A percentile compares a stretch with the other conserved stretches of the same genome.
These are phyloP conservation scores for Phyllotis vaccarum DNA, from an alignment of 2,797 vertebrate species.

Conservation along the genomic window DNA sequence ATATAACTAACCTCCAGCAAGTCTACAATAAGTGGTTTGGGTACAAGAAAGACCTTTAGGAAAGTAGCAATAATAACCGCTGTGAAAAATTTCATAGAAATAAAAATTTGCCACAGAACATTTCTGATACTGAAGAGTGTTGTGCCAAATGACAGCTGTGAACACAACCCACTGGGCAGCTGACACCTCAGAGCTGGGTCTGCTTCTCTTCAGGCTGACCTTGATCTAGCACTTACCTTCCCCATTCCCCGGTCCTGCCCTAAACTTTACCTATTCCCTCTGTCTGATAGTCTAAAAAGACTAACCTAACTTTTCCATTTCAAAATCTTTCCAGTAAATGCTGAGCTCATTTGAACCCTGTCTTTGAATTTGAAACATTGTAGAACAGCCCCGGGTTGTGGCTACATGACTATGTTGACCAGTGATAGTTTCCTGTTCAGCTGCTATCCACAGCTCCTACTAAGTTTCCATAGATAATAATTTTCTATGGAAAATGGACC, in stretches of 20 bases:
- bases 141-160: too few species aligned
- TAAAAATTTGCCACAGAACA: background rate
- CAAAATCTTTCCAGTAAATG: background rate
- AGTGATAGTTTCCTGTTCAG: background rate
- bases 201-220: background rate
- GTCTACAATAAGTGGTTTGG: background rate
- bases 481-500: background rate
- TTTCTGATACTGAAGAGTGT: background rate
- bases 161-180: too few species aligned
- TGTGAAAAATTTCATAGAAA: background rate
- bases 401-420: background rate
- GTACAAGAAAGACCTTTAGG: conserved; percentile 14
- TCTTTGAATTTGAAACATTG: background rate
- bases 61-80: conserved; percentile 20
- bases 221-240: background rate
- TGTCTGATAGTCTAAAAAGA: background rate
- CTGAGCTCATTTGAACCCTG: background rate
- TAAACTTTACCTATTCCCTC: background rate
- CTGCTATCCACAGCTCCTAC: background rate
- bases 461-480: background rate
- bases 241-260: background rate
- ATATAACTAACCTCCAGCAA: background rate
- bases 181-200: background rate
- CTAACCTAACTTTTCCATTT: background rate
- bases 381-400: background rate